phyloP scores from a whole-genome alignment of 2,797 vertebrate species.

The Cryptoblepharus egeriae region DNA sequence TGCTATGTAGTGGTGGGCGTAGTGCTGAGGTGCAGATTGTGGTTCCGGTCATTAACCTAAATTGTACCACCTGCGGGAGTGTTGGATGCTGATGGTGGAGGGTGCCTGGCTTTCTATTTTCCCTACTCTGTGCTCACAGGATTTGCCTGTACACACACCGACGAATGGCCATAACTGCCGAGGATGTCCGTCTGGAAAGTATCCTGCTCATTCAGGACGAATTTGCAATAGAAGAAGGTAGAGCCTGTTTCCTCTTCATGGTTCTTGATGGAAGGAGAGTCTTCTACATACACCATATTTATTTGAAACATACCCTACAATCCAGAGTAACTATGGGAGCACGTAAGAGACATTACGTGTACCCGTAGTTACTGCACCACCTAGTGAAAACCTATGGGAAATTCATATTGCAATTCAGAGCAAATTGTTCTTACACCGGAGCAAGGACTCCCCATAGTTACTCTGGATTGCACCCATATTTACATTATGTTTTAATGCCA shows the following conservation, averaged over 20 bases:
- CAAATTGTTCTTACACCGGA: no score
- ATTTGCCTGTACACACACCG: constrained; percentile 89
- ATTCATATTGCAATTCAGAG: no score
- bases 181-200: constrained; percentile 89
- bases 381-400: no score
- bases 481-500: no score
- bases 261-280: no score
- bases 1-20: background rate
- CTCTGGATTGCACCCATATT: no score
- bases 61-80: background rate
- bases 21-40: background rate
- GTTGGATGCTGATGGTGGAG: background rate
- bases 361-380: no score
- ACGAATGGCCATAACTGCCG: constrained; percentile 92
- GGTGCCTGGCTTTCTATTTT: background rate
- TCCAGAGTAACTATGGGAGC: no score
- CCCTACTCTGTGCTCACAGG: constrained; percentile 71
- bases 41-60: background rate
- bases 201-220: constrained; percentile 85
- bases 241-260: background rate
- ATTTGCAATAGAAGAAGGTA: constrained; percentile 90
- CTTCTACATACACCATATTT: no score
- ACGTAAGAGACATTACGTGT: no score
- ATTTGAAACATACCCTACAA: no score
- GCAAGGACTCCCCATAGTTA: no score